These are phyloP conservation scores for Scolopax rusticola DNA, from an alignment of 2,797 vertebrate species.

Conservation along the genomic window DNA sequence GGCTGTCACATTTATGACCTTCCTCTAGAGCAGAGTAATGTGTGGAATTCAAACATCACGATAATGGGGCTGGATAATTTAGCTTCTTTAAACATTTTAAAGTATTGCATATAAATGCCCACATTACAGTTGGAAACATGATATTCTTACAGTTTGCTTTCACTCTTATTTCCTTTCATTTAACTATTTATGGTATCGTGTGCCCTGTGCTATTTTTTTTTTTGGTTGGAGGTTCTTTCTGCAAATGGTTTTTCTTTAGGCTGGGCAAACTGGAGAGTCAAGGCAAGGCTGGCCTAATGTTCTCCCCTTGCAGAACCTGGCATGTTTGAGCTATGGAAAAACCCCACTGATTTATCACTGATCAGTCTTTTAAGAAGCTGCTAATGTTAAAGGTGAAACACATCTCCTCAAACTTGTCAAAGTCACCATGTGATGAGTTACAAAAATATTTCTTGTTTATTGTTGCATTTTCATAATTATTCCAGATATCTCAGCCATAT, in stretches of 20 bases:
- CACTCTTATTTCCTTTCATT: not conserved
- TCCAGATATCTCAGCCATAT: conserved; percentile 28
- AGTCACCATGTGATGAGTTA: not conserved
- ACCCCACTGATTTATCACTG: not conserved
- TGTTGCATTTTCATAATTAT: conserved; percentile 32
- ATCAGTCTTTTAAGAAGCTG: not conserved
- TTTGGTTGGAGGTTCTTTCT: not conserved
- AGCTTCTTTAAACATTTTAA: not conserved
- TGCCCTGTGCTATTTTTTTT: not conserved
- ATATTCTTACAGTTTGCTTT: not conserved
- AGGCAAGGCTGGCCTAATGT: not conserved
- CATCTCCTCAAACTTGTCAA: not conserved
- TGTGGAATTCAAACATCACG: not conserved
- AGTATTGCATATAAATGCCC: not conserved
- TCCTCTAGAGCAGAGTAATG: not conserved
- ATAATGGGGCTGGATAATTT: not conserved
- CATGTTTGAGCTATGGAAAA: not conserved
- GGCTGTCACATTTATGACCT: not conserved
- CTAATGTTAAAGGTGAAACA: not conserved
- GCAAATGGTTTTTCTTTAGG: not conserved
- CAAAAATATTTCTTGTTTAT: not conserved
- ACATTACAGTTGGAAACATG: not conserved
- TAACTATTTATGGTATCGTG: not conserved
- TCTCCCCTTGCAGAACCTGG: not conserved
- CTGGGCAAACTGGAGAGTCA: not conserved